Percentiles rank a stretch among this genome's conserved stretches.
These are phyloP conservation scores for Hetaerina titia DNA, from an alignment of 2,888 invertebrate genomes.

Conservation along the genomic window DNA sequence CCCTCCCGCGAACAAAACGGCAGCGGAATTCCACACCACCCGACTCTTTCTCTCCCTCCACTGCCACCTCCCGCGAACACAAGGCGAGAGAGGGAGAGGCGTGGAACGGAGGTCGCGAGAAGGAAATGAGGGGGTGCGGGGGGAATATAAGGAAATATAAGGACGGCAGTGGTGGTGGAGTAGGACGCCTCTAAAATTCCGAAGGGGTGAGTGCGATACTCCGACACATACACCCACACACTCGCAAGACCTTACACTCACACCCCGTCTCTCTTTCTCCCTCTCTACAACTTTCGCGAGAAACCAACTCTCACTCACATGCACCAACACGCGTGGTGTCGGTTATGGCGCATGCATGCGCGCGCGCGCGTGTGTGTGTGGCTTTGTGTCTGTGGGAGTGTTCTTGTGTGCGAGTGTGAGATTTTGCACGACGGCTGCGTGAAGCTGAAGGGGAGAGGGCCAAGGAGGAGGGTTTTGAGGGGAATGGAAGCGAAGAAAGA, in stretches of 20 bases:
- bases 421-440: background rate
- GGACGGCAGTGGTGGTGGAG: background rate
- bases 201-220: background rate
- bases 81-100: background rate
- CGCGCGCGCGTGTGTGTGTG: no score
- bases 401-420: background rate
- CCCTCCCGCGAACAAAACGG: background rate
- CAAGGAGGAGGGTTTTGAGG: background rate
- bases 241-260: background rate
- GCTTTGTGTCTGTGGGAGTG: background rate
- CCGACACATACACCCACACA: background rate
- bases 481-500: background rate
- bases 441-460: background rate
- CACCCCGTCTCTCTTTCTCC: background rate
- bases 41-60: no score
- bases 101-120: background rate
- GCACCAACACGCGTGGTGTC: background rate
- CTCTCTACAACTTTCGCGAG: no score
- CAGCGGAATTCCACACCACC: no score
- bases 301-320: background rate
- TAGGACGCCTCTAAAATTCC: background rate
- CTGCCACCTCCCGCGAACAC: background rate
- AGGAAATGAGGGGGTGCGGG: background rate
- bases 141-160: background rate
- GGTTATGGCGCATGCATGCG: background rate